phyloP scores from a whole-genome alignment of 2,797 vertebrate genomes.

The Pterois miles region DNA sequence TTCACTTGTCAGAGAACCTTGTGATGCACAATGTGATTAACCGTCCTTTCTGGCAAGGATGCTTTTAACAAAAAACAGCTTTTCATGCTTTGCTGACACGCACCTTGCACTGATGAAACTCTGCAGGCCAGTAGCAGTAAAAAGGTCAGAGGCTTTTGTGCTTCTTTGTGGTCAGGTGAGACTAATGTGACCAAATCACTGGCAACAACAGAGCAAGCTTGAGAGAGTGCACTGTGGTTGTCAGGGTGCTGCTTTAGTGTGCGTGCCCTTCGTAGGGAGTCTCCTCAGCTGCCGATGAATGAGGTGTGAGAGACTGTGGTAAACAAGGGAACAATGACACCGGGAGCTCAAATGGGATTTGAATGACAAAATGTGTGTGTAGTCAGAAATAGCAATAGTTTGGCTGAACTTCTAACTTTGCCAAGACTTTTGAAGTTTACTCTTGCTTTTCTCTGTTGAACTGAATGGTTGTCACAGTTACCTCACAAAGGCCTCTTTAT shows the following conservation, averaged over 20 bases:
- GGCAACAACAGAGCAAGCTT: conserved; percentile 22
- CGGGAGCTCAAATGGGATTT: not conserved
- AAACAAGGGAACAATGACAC: conserved; percentile 42
- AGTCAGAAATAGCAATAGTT: conserved; percentile 20
- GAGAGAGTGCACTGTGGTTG: conserved; percentile 36
- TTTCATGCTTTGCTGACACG: not conserved
- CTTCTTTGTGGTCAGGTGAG: conserved; percentile 36
- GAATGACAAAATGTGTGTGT: conserved; percentile 11
- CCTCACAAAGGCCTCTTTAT: conserved; percentile 77
- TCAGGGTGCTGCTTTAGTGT: conserved; percentile 35
- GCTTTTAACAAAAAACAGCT: conserved; percentile 9
- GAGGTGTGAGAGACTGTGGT: conserved; percentile 11
- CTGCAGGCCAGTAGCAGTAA: not conserved
- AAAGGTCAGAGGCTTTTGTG: conserved; percentile 30
- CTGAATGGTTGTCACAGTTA: conserved; percentile 66
- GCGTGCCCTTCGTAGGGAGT: not conserved
- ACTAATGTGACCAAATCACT: conserved; percentile 22
- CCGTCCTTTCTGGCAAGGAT: not conserved
- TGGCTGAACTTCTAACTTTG: conserved; percentile 36
- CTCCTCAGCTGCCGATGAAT: conserved; percentile 6
- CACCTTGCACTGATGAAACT: not conserved
- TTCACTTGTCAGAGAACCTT: conserved; percentile 18
- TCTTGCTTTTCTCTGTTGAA: conserved; percentile 34
- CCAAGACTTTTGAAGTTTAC: conserved; percentile 53
- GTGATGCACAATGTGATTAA: conserved; percentile 49